Evolutionary conservation across 2,113 vertebrate genomes (phyloP).

Genomic region (Leptocoma aspasia): DNA sequence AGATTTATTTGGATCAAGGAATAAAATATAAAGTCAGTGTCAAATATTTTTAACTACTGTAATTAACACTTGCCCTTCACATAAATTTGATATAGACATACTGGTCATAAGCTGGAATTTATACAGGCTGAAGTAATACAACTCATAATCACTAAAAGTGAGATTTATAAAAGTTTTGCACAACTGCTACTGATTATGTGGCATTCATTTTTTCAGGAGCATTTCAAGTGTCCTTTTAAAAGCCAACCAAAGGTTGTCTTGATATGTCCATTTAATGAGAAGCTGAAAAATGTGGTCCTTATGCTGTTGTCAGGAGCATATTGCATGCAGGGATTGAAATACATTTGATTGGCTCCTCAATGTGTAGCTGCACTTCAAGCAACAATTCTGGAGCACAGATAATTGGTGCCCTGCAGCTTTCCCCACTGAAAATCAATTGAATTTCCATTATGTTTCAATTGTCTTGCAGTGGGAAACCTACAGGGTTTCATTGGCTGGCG

Average conservation of each 20-base stretch:
- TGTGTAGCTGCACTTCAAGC: conserved; percentile 39
- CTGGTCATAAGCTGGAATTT: background rate
- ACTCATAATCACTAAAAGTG: background rate
- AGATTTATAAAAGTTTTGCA: background rate
- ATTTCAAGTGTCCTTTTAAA: conserved; percentile 9
- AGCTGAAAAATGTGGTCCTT: conserved; percentile 19
- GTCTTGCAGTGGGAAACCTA: conserved; percentile 51
- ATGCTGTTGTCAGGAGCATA: background rate
- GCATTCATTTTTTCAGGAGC: background rate
- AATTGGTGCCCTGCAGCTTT: conserved; percentile 66
- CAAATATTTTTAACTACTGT: background rate
- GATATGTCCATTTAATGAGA: conserved; percentile 30
- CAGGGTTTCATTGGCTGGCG: background rate
- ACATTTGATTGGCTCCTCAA: conserved; percentile 44
- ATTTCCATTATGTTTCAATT: conserved; percentile 69
- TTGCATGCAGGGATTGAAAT: conserved; percentile 17
- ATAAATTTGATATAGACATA: background rate
- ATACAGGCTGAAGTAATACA: background rate
- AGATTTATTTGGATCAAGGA: background rate
- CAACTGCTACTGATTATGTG: background rate
- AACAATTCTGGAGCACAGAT: conserved; percentile 53
- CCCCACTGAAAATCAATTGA: conserved; percentile 65
- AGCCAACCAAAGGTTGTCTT: background rate
- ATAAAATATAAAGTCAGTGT: background rate
- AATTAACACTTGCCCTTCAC: background rate